Evolutionary conservation across 1,140 invertebrate genomes (phyloP).

Genomic region (Plectrocnemia conspersa): DNA sequence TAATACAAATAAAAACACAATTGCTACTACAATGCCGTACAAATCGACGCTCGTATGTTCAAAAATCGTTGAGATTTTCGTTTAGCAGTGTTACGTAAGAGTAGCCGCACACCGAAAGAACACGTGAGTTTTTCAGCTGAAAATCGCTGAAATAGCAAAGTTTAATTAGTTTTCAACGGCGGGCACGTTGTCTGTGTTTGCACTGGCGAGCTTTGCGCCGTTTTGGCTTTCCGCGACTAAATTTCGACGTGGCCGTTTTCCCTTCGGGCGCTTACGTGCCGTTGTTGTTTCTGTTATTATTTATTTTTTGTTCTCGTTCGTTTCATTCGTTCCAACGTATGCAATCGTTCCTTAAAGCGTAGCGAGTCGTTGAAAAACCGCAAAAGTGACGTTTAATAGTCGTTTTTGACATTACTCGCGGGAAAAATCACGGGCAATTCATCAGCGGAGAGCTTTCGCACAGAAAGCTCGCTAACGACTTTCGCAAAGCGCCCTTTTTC

Average conservation of each 20-base stretch:
- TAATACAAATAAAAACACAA: background rate
- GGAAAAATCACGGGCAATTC: background rate
- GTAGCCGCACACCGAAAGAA: background rate
- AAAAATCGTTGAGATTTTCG: too few species aligned
- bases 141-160: conserved; percentile 15
- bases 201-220: conserved; percentile 2
- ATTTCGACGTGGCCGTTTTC: too few species aligned
- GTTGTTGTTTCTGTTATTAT: too few species aligned
- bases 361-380: too few species aligned
- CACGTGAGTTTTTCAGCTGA: conserved; percentile 12
- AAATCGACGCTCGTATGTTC: background rate
- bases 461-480: conserved; percentile 20
- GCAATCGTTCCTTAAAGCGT: too few species aligned
- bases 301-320: too few species aligned
- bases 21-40: background rate
- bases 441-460: conserved; percentile 4
- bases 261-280: too few species aligned
- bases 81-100: too few species aligned
- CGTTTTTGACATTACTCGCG: too few species aligned
- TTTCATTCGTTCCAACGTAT: too few species aligned
- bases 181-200: conserved; percentile 7
- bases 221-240: too few species aligned
- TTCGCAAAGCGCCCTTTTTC: background rate
- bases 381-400: too few species aligned
- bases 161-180: conserved; percentile 17